Base-by-base conservation (phyloP, 2,888 invertebrate species). In the Epinotia bilunana region DNA sequence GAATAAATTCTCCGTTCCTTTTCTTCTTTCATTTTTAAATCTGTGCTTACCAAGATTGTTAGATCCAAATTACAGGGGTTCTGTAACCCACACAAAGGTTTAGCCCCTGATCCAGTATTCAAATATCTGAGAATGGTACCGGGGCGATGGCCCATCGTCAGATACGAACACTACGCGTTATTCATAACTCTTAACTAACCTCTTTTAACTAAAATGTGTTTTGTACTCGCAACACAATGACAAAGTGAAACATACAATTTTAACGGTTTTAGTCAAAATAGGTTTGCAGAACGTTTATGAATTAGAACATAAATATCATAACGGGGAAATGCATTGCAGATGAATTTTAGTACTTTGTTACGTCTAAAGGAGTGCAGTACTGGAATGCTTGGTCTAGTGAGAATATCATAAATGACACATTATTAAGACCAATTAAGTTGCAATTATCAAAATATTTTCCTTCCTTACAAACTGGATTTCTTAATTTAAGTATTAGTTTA, bases 321-420 rank as follows among this genome's bases (percentile, higher is more conserved):
- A 57, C 3, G 18, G 4, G 9, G 46, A 46, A n/a, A 18, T 43
- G 39, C 3, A 12, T 62, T 39, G 18, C 16, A 18, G 62, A 62
- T 62, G 39, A 18, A 3, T 63, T 18, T 63, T 20, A 63, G 12
- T 46, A 63, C 20, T 61, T 61, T 20, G 18, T 18, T 62, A 46
- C 6, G 23, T 18, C 20, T 46, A 20, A 18, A 12, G 57, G 57
- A 18, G 63, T 63, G 63, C 46, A 13, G 28, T 5, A n/a, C n/a
- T 46, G 63, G 63, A 63, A 63, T 63, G 46, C 13, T 63, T 46
- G 62, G 62, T 43, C 39, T 4, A 18, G 18, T 62, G 61, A 60
- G 23, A 28, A 28, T 60, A 60, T 61, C n/a, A 13, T 49, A 53
- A 53, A n/a, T 4, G 16, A 49, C 49, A 53, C 16, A n/a, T 53